Evolutionary conservation across 2,113 vertebrate genomes (phyloP), one percentile per base, ranked within the genome.

Genomic region (Oenanthe melanoleuca): DNA sequence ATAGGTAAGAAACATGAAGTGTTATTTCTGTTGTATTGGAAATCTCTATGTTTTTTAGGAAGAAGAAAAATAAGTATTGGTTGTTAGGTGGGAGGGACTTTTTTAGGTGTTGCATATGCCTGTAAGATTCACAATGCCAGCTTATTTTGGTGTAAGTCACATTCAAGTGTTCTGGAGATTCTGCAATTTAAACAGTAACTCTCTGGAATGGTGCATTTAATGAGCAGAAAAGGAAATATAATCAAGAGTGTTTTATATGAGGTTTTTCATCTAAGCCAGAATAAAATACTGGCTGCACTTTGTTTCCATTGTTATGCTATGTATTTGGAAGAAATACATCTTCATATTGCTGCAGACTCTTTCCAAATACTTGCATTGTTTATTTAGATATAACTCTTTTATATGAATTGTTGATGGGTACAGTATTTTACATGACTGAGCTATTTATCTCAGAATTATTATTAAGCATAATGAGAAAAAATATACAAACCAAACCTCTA

Each of bases 211-310:
- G 44, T 73, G 33, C 38, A 59, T 69, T 72, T 95, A 94, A 95
- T 93, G 78, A 95, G 79, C 34, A 80, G 64, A 77, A 93, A 56
- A 93, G 72, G 45, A 95, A 95, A 73, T 89, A 25, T 38, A 89
- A 83, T 95, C 91, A 95, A 60, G 45, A 47, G 29, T 86, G 40
- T 49, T 83, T 91, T 91, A 75, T 64, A 47, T 81, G 67, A 85
- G 67, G 33, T 91, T 91, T 93, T 91, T 92, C 11, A 8, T 84
- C 60, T 91, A 78, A 91, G 64, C 72, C 71, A 88, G 95, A 92
- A 69, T 86, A 86, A 96, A 93, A 91, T 64, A 69, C 38, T 79
- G 81, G 38, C 15, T 92, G 81, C 87, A 69, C 88, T 96, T 94
- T 93, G 31, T 80, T 94, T 94, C 77, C 60, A 69, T 89, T 86